Evolutionary conservation across 2,797 vertebrate genomes (phyloP).

Genomic region (Catostomus latipinnis): DNA sequence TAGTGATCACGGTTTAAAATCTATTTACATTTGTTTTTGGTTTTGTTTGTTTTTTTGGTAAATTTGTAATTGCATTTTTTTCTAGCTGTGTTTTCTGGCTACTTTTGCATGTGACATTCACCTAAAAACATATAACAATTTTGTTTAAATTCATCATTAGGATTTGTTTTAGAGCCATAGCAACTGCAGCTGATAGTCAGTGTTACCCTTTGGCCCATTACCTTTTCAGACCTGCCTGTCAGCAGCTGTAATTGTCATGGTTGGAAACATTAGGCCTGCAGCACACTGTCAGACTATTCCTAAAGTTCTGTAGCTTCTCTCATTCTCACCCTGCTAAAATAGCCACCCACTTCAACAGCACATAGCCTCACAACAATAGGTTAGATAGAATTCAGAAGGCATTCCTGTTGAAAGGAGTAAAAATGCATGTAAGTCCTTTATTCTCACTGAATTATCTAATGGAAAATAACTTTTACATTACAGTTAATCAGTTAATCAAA

Average conservation of each 20-base stretch:
- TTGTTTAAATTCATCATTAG: conserved; percentile 17
- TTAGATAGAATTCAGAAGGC: conserved; percentile 33
- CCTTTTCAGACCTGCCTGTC: conserved; percentile 50
- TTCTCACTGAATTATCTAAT: conserved; percentile 62
- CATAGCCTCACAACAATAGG: conserved; percentile 38
- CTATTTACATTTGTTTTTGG: too few species aligned
- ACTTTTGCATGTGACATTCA: conserved; percentile 2
- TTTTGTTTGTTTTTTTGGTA: background rate
- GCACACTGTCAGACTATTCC: conserved; percentile 55
- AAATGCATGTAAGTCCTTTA: conserved; percentile 56
- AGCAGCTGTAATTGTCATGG: conserved; percentile 59
- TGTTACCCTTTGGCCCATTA: conserved; percentile 39
- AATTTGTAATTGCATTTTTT: background rate
- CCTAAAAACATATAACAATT: background rate
- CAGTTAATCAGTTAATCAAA: conserved; percentile 59
- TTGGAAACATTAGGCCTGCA: conserved; percentile 61
- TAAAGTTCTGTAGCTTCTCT: conserved; percentile 55
- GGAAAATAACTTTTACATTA: conserved; percentile 53
- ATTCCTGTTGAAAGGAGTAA: conserved; percentile 18
- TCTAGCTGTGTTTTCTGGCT: background rate
- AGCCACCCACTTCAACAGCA: conserved; percentile 50
- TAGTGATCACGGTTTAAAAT: background rate
- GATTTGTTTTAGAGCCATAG: conserved; percentile 40
- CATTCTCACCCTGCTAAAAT: conserved; percentile 64
- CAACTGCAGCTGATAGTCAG: conserved; percentile 40